Evolutionary conservation across 1,140 invertebrate genomes (phyloP).

Genomic region (Drosophila funebris): DNA sequence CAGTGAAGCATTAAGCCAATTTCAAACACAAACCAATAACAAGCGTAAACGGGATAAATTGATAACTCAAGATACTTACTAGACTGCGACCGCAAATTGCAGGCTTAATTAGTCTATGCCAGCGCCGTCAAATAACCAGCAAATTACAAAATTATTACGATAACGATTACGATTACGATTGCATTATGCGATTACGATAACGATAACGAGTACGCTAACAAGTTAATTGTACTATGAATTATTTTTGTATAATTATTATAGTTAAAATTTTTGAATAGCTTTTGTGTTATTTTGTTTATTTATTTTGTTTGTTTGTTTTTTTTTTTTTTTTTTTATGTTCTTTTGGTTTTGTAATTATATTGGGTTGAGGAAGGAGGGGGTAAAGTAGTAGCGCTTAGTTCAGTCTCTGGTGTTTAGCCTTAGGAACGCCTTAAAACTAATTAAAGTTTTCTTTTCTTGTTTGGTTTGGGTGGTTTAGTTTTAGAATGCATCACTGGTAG

Average conservation of each 20-base stretch:
- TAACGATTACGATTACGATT: slow-evolving; percentile 53
- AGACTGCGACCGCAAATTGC: slow-evolving; percentile 41
- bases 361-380: neutral
- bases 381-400: slow-evolving; percentile 51
- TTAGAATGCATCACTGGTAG: slow-evolving; percentile 80
- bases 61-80: slow-evolving; percentile 61
- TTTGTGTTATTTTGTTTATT: slow-evolving; percentile 3
- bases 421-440: slow-evolving; percentile 75
- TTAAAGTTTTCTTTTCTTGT: slow-evolving; percentile 78
- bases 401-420: slow-evolving; percentile 77
- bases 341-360: slow-evolving; percentile 14
- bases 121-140: slow-evolving; percentile 45
- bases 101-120: slow-evolving; percentile 47
- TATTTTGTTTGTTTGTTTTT: slow-evolving; percentile 22
- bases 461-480: slow-evolving; percentile 78
- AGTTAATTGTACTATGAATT: slow-evolving; percentile 44
- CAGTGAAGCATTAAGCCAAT: slow-evolving; percentile 38
- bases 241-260: slow-evolving; percentile 14
- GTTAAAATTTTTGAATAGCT: slow-evolving; percentile 14
- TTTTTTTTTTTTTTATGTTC: slow-evolving; percentile 27
- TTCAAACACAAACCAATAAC: slow-evolving; percentile 40
- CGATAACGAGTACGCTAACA: slow-evolving; percentile 39
- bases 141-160: slow-evolving; percentile 29
- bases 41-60: slow-evolving; percentile 13
- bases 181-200: slow-evolving; percentile 23